Base-by-base conservation (phyloP, 2,888 invertebrate genomes). In the Pelosia muscerda region DNA sequence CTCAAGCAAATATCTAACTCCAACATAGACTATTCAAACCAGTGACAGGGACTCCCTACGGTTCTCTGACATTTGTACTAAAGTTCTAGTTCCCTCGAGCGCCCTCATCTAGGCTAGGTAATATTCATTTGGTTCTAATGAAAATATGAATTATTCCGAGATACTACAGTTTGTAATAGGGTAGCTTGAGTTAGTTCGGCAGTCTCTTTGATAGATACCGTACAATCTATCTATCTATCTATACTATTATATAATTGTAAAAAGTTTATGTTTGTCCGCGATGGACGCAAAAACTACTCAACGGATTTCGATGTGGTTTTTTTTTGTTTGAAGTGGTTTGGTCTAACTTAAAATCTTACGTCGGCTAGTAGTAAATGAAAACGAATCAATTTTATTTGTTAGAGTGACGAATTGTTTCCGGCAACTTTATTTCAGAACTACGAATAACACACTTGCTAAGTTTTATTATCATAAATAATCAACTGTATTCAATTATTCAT, bases 81-180 rank as follows among this genome's bases (percentile, higher is more conserved):
- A 74, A 81, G 65, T 76, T 74, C 66, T 26, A 67, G 31, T 59
- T 49, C 66, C 62, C 67, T 31, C 22, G 56, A 62, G 69, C 67
- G 55, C 64, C 68, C 71, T 76, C 71, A 65, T 59, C 68, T 71
- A 71, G 69, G 22, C 67, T 62, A 55, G 68, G 62, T 75, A 79
- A 77, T 75, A 78, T 78, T 80, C 80, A 76, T 73, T 63, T 57
- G 58, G 54, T 34, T 69, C 66, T 80, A 80, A 78, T 76, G 69
- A 74, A 78, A 81, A 78, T 79, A 81, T 79, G 76, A 81, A 79
- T 81, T 76, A 79, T 81, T 79, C 71, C 19, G 54, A 63, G 63
- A 26, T 58, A 69, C 74, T 69, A 5, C 34, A 61, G 65, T 69
- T 60, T 23, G 55, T 73, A 71, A 75, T 74, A 66, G 72, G 70